Evolutionary conservation across 2,888 invertebrate species (phyloP), one percentile per base, ranked within the genome.

Genomic region (Orchesellides sinensis): DNA sequence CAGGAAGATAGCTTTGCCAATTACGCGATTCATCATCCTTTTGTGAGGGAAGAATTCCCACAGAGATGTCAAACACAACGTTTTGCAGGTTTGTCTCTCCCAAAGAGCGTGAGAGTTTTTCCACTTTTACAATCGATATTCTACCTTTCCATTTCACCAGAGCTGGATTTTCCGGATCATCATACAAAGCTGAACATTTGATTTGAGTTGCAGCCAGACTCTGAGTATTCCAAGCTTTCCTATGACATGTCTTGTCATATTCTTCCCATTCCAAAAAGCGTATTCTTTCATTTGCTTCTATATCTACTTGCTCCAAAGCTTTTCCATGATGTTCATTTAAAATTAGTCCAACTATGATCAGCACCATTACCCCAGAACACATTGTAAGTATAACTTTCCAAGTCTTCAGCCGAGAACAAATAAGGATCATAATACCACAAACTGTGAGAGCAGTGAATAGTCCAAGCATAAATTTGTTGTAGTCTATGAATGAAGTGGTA

Each of bases 201-300:
- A 87, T 52, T 84, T 85, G 86, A 17, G 87, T 88, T 21, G 84
- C 81, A 6, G 84, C 85, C 17, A 85, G 77, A 17, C 72, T 84
- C 14, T 74, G 73, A 2, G 52, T 59, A 65, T 69, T 79, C 88
- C 88, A 88, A 5, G 88, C 88, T 69, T 70, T 66, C 23, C 83
- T 52, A 56, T 88, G 86, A 77, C 88, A 88, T 45, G 80, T 70
- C 25, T 23, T n/a, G 21, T 86, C 83, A 68, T 88, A 88, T 21
- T 85, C 86, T 19, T 84, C 80, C 87, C 87, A 88, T 0, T 73
- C 68, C 12, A 86, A 17, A 73, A 65, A 75, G n/a, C n/a, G n/a
- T n/a, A n/a, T n/a, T n/a, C n/a, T n/a, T n/a, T n/a, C n/a, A n/a
- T 32, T 10, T 19, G 0, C 49, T 45, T 63, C 14, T 14, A 29